phyloP scores from a whole-genome alignment of 1,140 invertebrate species.

The Papilio polyxenes region DNA sequence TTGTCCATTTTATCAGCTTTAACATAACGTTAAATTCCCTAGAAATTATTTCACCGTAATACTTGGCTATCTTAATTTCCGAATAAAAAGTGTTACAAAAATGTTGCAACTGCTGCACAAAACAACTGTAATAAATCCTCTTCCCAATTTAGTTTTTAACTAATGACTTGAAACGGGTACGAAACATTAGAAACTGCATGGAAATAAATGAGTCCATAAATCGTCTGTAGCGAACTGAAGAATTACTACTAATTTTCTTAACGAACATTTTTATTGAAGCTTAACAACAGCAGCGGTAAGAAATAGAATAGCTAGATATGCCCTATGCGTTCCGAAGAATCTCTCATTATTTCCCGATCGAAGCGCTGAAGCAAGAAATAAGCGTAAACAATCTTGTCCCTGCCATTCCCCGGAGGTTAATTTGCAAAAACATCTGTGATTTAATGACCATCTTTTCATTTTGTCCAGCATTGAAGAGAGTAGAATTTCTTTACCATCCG shows the following conservation, averaged over 20 bases:
- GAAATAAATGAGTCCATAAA: conserved; percentile 35
- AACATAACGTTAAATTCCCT: background rate
- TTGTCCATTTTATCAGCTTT: background rate
- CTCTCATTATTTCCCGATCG: conserved; percentile 38
- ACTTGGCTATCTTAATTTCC: background rate
- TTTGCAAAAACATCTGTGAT: conserved; percentile 30
- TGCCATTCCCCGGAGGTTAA: conserved; percentile 24
- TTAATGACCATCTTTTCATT: background rate
- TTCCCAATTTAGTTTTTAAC: conserved; percentile 26
- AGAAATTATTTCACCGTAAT: background rate
- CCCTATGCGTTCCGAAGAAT: background rate
- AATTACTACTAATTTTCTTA: conserved; percentile 15
- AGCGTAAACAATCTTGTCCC: conserved; percentile 37
- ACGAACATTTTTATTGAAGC: conserved; percentile 33
- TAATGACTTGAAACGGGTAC: conserved; percentile 26
- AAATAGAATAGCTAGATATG: background rate
- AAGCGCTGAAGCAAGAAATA: conserved; percentile 38
- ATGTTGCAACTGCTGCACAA: conserved; percentile 14
- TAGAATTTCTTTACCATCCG: background rate
- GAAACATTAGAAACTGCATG: conserved; percentile 33
- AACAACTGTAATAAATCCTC: conserved; percentile 29
- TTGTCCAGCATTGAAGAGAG: background rate
- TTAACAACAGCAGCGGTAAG: conserved; percentile 11
- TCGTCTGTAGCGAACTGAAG: conserved; percentile 26
- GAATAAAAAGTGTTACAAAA: background rate